Conservation (phyloP, 2,797 vertebrate genomes). For the Stomatorhinus walkeri region DNA sequence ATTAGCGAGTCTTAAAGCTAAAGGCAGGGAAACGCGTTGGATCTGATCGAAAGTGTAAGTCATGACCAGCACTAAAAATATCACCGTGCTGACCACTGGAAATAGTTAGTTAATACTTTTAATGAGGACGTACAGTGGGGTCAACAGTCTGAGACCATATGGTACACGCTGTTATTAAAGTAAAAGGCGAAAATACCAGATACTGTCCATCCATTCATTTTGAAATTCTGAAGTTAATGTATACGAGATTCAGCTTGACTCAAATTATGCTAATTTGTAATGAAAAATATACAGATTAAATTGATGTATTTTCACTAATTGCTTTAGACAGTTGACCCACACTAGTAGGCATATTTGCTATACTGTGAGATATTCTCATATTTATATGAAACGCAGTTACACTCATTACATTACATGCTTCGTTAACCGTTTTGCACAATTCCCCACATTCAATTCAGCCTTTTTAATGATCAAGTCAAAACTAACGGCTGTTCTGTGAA, state of each 20-base stretch:
- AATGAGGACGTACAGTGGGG: background rate
- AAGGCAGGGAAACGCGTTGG: background rate
- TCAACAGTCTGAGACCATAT: background rate
- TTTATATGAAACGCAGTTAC: background rate
- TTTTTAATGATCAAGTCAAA: background rate
- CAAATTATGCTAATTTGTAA: background rate
- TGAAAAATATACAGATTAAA: background rate
- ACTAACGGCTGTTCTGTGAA: background rate
- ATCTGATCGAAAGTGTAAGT: background rate
- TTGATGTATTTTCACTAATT: background rate
- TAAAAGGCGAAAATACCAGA: background rate
- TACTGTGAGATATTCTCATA: background rate
- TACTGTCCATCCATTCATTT: background rate
- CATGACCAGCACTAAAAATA: background rate
- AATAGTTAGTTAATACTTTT: background rate
- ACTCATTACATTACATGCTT: background rate
- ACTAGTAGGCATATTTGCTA: background rate
- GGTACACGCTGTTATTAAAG: background rate
- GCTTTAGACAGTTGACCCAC: background rate
- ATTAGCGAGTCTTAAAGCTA: background rate
- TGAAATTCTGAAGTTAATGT: background rate
- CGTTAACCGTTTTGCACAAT: background rate
- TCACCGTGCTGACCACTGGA: background rate
- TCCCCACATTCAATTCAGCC: background rate
- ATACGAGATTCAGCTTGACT: background rate